Evolutionary conservation across 1,140 invertebrate genomes (phyloP), one percentile per base, ranked within the genome.

Genomic region (Pseudomyrmex gracilis): DNA sequence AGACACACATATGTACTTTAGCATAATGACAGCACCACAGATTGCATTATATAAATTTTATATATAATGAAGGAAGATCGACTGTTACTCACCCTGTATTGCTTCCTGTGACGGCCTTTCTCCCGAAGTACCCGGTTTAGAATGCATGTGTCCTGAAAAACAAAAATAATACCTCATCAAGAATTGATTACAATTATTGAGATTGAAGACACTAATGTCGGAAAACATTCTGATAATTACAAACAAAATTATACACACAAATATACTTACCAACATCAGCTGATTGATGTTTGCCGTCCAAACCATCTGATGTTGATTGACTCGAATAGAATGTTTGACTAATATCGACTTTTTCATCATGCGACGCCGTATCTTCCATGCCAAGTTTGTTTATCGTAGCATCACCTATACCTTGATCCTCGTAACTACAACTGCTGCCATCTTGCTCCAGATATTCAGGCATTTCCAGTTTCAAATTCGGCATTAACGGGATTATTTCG

Each of bases 401-500:
- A 51, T 94, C 93, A 13, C 91, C 92, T 51, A 91, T 85, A 82
- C 91, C 92, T 85, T 94, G 93, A 73, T 94, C 93, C 49, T 95
- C 94, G 57, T 95, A 94, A 91, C 94, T 94, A 92, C 94, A 94
- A 90, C 93, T 94, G 86, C 94, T 94, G 43, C 93, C 93, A 85
- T 94, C 94, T 73, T 94, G 93, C 67, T 94, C 94, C 74, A 94
- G 85, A 66, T 94, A 94, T 85, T 94, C 94, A 20, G 94, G 93
- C 92, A 94, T 94, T 88, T 95, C 94, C 60, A 95, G 51, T 84
- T 95, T 95, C 15, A 95, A 88, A 84, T 94, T 94, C 85, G 94
- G 94, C 93, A 95, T 94, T 7, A 95, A 87, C 13, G 94, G 94
- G 82, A 95, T 95, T 84, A 94, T 94, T 91, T 95, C 94, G 22